phyloP scores from a whole-genome alignment of 2,113 vertebrate genomes.

The Cervus canadensis region DNA sequence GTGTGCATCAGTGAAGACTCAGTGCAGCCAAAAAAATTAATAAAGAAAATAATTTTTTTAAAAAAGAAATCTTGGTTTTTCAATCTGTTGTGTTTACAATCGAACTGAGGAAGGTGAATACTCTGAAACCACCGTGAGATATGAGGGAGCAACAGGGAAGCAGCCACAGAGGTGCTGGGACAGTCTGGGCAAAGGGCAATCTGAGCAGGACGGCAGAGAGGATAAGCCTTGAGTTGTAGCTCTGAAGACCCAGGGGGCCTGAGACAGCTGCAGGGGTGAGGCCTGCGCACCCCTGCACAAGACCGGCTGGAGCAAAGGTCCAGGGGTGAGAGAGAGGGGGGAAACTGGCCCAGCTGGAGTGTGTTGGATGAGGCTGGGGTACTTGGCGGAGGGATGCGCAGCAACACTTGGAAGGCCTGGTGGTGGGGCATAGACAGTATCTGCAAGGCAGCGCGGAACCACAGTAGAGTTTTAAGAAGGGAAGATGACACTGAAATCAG shows the following conservation, averaged over 20 bases:
- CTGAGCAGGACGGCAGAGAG: background rate
- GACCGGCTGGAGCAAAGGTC: background rate
- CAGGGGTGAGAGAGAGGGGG: background rate
- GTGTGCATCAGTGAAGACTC: background rate
- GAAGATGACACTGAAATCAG: background rate
- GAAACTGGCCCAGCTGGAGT: background rate
- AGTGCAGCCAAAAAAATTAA: background rate
- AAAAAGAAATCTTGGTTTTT: background rate
- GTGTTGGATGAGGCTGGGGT: background rate
- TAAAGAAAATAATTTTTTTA: background rate
- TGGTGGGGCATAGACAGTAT: fast-evolving
- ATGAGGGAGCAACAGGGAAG: background rate
- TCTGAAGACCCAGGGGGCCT: background rate
- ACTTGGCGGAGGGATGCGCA: background rate
- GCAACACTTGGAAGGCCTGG: background rate
- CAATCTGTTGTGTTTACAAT: background rate
- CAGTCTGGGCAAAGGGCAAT: too few species aligned
- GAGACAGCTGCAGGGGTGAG: background rate
- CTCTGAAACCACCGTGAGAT: background rate
- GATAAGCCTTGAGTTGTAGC: background rate
- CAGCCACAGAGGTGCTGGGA: background rate
- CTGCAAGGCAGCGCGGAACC: background rate
- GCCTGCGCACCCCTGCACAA: background rate
- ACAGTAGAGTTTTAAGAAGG: background rate
- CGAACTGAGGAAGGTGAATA: background rate